Percentiles rank a stretch among this genome's conserved stretches.
Evolutionary conservation across 1,140 invertebrate genomes (phyloP).

Genomic region (Drosophila erecta): DNA sequence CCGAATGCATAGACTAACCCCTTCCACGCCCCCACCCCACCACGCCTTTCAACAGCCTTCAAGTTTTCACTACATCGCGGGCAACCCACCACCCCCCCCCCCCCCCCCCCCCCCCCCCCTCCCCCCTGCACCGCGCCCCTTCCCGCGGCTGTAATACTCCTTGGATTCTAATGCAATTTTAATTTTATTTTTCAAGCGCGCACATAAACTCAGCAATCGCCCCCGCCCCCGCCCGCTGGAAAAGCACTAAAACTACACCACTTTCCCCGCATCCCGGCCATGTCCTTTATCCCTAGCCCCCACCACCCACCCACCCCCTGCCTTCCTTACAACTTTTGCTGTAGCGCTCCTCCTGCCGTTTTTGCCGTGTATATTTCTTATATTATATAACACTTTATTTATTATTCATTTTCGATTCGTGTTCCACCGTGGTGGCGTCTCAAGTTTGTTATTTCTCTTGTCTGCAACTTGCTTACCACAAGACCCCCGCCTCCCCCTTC

Average conservation of each 20-base stretch:
- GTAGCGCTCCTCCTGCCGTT: slow-evolving; percentile 49
- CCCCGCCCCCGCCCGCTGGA: slow-evolving; percentile 7
- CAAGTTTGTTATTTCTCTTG: slow-evolving; percentile 82
- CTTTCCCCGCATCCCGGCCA: background rate
- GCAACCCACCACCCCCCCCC: slow-evolving; percentile 1
- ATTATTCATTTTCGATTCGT: slow-evolving; percentile 84
- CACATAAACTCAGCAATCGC: slow-evolving; percentile 66
- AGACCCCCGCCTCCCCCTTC: background rate
- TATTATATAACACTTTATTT: slow-evolving; percentile 84
- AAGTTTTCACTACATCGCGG: slow-evolving; percentile 63
- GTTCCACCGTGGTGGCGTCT: slow-evolving; percentile 73
- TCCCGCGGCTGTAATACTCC: slow-evolving; percentile 59
- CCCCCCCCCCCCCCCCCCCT: background rate
- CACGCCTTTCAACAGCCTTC: slow-evolving; percentile 73
- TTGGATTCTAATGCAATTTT: slow-evolving; percentile 82
- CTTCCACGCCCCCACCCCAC: background rate
- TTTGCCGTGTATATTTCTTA: slow-evolving; percentile 73
- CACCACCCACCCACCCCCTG: background rate
- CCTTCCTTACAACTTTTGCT: slow-evolving; percentile 53
- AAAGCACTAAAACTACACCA: slow-evolving; percentile 52
- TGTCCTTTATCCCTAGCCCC: slow-evolving; percentile 22
- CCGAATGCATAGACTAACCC: slow-evolving; percentile 51
- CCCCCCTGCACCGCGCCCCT: background rate
- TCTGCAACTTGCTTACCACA: slow-evolving; percentile 78
- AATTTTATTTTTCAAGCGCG: slow-evolving; percentile 82